Base-by-base conservation (phyloP, 2,797 vertebrate genomes). In the Melanotaenia pygmaea region DNA sequence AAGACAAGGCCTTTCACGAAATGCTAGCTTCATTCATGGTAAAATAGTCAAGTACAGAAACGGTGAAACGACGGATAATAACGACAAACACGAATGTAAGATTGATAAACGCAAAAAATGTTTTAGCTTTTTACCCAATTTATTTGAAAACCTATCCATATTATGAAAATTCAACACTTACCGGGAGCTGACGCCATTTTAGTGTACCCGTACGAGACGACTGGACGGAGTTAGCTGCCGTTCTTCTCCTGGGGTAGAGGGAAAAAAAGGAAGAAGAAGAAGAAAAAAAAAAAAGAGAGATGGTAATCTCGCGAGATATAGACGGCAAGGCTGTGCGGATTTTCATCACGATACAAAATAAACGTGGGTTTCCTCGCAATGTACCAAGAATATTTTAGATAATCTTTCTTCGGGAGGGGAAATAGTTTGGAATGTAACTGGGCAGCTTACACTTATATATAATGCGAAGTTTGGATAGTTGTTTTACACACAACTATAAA, bases 111-210 rank as follows among this genome's bases (percentile, higher is more conserved):
- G 0, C 0, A 14, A 16, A 0, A 22, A 5, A 0, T 14, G 0
- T 6, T n/a, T 13, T 20, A 10, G 9, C 6, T 22, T 18, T 28
- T 4, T 22, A 24, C 22, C n/a, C 2, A 9, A 67, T 20, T 6
- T 26, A 26, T 26, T 2, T 9, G 2, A 51, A 51, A 65, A 37
- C 18, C 1, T 8, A 6, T 34, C 8, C 1, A 24, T 45, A 38
- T 5, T 1, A 5, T 0, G 20, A n/a, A 20, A 20, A 22, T 43
- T 28, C 3, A 59, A 16, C 18, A 73, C 65, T 79, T 40, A 79
- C 76, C 76, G 18, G 76, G 67, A 69, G 76, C 66, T 64, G 76
- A 74, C 76, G 76, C 76, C 76, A 79, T 79, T 79, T 79, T 79
- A 74, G 30, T 53, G 6, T 45, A 37, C 24, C 32, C 35, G 65